These are phyloP conservation scores for Amblyopsis rosae DNA, from an alignment of 2,113 vertebrate species.

Conservation along the genomic window DNA sequence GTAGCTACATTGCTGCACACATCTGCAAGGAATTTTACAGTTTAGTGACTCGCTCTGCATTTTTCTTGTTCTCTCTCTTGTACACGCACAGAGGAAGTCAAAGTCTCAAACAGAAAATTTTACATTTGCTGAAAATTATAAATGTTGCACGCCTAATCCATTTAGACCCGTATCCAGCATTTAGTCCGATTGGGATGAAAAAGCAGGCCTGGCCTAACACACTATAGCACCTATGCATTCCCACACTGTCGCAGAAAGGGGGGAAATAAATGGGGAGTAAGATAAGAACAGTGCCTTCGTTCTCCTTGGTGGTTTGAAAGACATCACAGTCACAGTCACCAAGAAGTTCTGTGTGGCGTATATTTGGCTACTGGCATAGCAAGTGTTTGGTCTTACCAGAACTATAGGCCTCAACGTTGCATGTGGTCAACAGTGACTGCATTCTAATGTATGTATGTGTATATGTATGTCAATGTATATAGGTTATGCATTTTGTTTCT, in stretches of 20 bases:
- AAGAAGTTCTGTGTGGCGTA: constrained; percentile 14
- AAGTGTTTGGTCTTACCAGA: too few species aligned
- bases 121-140: constrained; percentile 4
- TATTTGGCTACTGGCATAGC: too few species aligned
- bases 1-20: constrained; percentile 46
- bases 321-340: constrained; percentile 50
- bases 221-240: constrained; percentile 28
- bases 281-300: constrained; percentile 29
- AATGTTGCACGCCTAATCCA: constrained; percentile 43
- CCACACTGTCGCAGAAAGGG: constrained; percentile 15
- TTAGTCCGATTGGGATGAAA: constrained; percentile 24
- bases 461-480: too few species aligned
- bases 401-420: too few species aligned
- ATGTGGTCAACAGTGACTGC: too few species aligned
- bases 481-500: too few species aligned
- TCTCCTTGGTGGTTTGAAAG: constrained; percentile 55
- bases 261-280: constrained; percentile 2
- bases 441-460: too few species aligned
- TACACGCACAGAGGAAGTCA: constrained; percentile 14
- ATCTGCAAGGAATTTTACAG: constrained; percentile 69
- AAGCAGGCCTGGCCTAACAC: constrained; percentile 47
- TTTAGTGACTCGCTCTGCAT: constrained; percentile 27
- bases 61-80: not conserved
- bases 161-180: constrained; percentile 28
- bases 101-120: constrained; percentile 16